Conservation (phyloP, 2,113 vertebrate genomes). For the Maccullochella peelii region DNA sequence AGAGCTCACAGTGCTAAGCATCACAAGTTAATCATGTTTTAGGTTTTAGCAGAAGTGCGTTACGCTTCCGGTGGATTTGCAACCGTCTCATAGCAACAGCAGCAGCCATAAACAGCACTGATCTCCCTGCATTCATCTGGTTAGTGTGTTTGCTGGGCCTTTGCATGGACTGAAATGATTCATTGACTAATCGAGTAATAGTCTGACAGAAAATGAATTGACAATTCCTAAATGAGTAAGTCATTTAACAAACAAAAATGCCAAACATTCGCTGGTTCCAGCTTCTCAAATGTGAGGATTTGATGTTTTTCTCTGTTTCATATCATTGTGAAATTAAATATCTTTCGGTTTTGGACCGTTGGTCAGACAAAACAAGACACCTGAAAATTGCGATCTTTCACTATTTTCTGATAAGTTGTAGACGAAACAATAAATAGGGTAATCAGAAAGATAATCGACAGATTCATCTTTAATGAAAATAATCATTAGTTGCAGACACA, state of each 20-base stretch:
- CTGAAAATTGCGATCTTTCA: background rate
- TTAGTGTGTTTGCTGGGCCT: background rate
- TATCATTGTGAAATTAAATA: background rate
- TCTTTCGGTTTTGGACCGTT: background rate
- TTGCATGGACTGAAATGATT: background rate
- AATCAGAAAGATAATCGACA: background rate
- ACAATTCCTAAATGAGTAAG: background rate
- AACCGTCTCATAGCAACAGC: slow-evolving; percentile 54
- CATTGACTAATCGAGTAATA: background rate
- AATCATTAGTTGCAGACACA: background rate
- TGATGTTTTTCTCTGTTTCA: slow-evolving; percentile 9
- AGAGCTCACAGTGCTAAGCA: background rate
- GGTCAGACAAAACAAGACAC: background rate
- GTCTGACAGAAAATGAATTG: background rate
- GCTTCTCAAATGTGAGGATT: background rate
- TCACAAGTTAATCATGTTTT: slow-evolving; percentile 28
- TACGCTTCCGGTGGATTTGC: background rate
- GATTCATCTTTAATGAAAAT: background rate
- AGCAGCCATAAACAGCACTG: slow-evolving; percentile 11
- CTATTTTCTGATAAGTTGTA: background rate
- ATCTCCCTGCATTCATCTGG: background rate
- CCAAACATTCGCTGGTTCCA: background rate
- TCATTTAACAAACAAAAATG: background rate
- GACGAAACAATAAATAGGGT: background rate
- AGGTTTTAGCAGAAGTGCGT: slow-evolving; percentile 30